Evolutionary conservation across 1,140 invertebrate species (phyloP), one percentile per base, ranked within the genome.

Genomic region (Leptoteleia sp.): DNA sequence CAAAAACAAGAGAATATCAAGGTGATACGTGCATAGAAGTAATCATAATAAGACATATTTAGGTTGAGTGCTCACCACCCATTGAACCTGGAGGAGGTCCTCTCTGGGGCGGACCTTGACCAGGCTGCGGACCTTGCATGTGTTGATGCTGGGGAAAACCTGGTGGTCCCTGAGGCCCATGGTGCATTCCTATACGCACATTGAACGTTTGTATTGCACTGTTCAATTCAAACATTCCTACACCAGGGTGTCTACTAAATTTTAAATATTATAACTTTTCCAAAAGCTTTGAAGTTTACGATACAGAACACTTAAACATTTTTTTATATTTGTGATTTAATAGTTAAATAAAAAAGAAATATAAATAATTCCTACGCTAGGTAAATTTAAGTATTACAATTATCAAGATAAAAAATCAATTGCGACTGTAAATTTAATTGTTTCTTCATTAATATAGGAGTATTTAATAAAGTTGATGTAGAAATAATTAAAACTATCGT

Each of bases 91-190:
- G 92, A 73, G 94, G 94, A 75, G 93, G 93, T 83, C 93, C 93
- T 81, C 93, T 92, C 75, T 92, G 92, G 62, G 91, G 91, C 31
- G 90, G 89, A 42, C 93, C 93, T 90, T 94, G 94, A 67, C 90
- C 89, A 81, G 90, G 90, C 70, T 91, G 91, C 38, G 90, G 89
- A 40, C 93, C 93, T 90, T 95, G 94, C 92, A 94, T 93, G 84
- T 93, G 92, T 38, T 93, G 91, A 78, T 92, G 92, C 43, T 92
- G 92, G 83, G 93, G 90, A 88, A 86, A 92, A 80, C 88, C 87
- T 48, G 90, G 88, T 71, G 87, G 87, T 84, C 88, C 89, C 84
- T 88, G 87, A 83, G 84, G 88, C 82, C 88, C 88, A 73, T 89
- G 89, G 85, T 88, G 87, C 87, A 89, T 89, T 67, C 88, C 86